Conservation (phyloP, 2,888 invertebrate species). For the Acanthosoma haemorrhoidale region DNA sequence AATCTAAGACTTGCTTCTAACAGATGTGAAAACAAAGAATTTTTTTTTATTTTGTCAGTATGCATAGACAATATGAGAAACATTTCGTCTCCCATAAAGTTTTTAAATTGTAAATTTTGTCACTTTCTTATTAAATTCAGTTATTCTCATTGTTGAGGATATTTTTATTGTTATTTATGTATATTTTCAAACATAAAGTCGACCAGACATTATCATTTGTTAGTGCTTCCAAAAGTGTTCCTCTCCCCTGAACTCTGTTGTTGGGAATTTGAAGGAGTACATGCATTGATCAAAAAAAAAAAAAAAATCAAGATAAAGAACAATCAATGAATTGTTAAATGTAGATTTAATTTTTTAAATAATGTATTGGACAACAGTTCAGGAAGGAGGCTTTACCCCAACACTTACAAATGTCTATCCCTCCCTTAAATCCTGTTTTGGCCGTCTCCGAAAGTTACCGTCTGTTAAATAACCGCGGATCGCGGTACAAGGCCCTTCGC, state of each 20-base stretch:
- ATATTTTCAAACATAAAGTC: background rate
- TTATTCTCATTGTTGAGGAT: background rate
- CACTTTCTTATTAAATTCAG: too few relatives aligned
- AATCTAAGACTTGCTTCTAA: too few relatives aligned
- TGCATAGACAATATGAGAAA: too few relatives aligned
- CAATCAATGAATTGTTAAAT: too few relatives aligned
- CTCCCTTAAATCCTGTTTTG: constrained; percentile 9
- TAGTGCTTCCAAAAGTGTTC: constrained; percentile 8
- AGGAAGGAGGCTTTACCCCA: background rate
- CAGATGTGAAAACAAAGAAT: too few relatives aligned
- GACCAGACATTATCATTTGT: background rate
- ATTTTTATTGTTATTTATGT: background rate
- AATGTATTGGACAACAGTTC: background rate
- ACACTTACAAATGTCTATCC: background rate
- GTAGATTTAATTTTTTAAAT: background rate
- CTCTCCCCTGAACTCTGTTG: background rate
- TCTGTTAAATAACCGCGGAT: constrained; percentile 53
- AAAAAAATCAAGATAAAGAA: too few relatives aligned
- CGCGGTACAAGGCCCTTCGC: constrained; percentile 71
- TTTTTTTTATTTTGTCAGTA: too few relatives aligned
- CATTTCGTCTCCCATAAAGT: too few relatives aligned
- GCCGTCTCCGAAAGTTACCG: background rate
- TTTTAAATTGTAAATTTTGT: too few relatives aligned
- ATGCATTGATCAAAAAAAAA: too few relatives aligned
- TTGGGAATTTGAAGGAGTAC: too few relatives aligned